phyloP scores from a whole-genome alignment of 2,888 invertebrate species.

The Alviniconcha strummeri region DNA sequence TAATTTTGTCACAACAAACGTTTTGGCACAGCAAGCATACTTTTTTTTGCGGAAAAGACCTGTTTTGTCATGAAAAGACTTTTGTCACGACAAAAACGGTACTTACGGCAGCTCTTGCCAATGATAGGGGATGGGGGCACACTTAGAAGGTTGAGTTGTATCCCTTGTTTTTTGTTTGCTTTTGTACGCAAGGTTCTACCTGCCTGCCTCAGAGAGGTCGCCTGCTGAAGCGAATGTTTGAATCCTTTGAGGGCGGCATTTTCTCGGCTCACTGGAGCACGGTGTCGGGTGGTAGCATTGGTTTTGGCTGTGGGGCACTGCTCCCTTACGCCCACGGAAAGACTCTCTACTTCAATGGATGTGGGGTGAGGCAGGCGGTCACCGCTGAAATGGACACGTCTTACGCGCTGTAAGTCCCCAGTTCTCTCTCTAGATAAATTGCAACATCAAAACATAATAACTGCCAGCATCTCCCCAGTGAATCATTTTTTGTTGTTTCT shows the following conservation, averaged over 20 bases:
- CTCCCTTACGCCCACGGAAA: constrained; percentile 73
- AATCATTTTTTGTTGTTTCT: too few relatives aligned
- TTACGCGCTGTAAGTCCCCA: constrained; percentile 64
- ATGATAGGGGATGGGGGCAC: too few relatives aligned
- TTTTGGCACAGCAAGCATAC: too few relatives aligned
- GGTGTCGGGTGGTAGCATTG: constrained; percentile 71
- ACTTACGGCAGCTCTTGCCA: too few relatives aligned
- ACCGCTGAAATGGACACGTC: constrained; percentile 71
- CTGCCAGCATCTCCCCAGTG: too few relatives aligned
- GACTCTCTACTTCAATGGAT: constrained; percentile 73
- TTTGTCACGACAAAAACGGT: too few relatives aligned
- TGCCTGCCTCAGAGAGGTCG: constrained; percentile 54
- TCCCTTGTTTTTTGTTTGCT: too few relatives aligned
- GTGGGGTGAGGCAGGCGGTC: constrained; percentile 71
- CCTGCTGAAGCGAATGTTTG: constrained; percentile 60
- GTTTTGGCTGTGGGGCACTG: constrained; percentile 73
- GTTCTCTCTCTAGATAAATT: background rate
- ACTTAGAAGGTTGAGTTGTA: too few relatives aligned
- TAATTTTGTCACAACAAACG: too few relatives aligned
- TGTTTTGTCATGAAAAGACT: too few relatives aligned
- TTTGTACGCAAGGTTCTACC: constrained; percentile 48
- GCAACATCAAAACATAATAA: too few relatives aligned
- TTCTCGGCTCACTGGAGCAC: constrained; percentile 65
- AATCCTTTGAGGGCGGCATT: constrained; percentile 71
- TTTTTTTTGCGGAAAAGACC: too few relatives aligned